Evolutionary conservation across 2,113 vertebrate genomes (phyloP).

Genomic region (Agapornis roseicollis): DNA sequence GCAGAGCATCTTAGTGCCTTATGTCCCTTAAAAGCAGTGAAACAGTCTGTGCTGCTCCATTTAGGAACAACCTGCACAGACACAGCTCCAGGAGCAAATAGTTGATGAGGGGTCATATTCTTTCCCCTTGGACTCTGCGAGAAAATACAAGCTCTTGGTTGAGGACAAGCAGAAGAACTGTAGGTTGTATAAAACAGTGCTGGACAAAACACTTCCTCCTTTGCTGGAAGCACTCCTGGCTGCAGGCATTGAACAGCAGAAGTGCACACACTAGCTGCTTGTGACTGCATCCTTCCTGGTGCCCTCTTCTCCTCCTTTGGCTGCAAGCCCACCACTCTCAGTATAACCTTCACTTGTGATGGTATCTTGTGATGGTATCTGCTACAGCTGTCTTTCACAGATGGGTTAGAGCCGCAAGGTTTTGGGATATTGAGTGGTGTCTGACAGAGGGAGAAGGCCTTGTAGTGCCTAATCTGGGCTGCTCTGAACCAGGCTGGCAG

Average conservation of each 20-base stretch:
- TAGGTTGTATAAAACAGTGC: not conserved
- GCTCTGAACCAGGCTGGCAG: not conserved
- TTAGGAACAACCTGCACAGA: not conserved
- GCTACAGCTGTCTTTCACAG: not conserved
- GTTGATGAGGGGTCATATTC: not conserved
- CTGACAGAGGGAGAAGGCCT: not conserved
- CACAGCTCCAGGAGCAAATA: not conserved
- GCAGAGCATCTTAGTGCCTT: not conserved
- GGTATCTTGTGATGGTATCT: not conserved
- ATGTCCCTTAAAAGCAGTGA: not conserved
- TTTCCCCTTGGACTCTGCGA: not conserved
- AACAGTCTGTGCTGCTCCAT: not conserved
- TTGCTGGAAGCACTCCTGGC: not conserved
- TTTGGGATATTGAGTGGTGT: not conserved
- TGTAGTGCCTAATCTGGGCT: not conserved
- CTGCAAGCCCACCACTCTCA: not conserved
- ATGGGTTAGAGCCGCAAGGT: not conserved
- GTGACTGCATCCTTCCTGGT: not conserved
- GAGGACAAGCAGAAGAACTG: not conserved
- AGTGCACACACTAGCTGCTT: not conserved
- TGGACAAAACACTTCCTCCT: not conserved
- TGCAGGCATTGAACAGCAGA: not conserved
- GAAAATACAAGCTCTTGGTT: not conserved
- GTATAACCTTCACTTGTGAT: not conserved
- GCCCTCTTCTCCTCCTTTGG: not conserved